A percentile compares a stretch with the other conserved stretches of the same genome.
Evolutionary conservation across 2,113 vertebrate species (phyloP).

Genomic region (Ameiurus melas): DNA sequence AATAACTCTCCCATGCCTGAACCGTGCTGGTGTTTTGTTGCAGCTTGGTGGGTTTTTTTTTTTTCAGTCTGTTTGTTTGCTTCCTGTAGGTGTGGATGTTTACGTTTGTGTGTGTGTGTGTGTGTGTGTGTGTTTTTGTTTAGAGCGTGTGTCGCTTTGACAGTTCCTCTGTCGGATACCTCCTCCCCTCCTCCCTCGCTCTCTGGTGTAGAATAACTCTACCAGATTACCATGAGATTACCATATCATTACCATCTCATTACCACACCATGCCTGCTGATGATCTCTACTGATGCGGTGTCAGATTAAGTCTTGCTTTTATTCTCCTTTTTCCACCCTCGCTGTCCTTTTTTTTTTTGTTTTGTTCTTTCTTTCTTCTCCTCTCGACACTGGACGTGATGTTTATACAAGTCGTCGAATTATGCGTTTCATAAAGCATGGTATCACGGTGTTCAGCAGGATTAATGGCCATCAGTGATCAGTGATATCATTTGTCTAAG

Average conservation of each 20-base stretch:
- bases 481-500: not conserved
- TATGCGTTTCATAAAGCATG: constrained; percentile 6
- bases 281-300: constrained; percentile 35
- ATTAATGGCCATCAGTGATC: constrained; percentile 33
- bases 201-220: constrained; percentile 77
- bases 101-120: constrained; percentile 32
- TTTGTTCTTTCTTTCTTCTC: not conserved
- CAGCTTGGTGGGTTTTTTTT: not conserved
- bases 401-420: constrained; percentile 11
- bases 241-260: constrained; percentile 72
- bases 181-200: constrained; percentile 50
- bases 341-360: not conserved
- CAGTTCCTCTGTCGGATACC: constrained; percentile 63
- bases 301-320: constrained; percentile 26
- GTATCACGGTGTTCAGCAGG: not conserved
- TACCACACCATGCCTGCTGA: constrained; percentile 61
- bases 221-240: constrained; percentile 80
- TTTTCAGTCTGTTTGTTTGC: constrained; percentile 2
- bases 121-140: constrained; percentile 39
- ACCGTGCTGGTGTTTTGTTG: not conserved
- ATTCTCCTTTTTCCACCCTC: constrained; percentile 6
- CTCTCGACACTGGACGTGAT: not conserved
- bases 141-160: constrained; percentile 60
- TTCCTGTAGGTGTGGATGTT: constrained; percentile 18
- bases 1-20: not conserved